Percentiles rank a stretch among this genome's conserved stretches.
Conservation (phyloP, 2,888 invertebrate genomes). For the Shargacucullia verbasci region DNA sequence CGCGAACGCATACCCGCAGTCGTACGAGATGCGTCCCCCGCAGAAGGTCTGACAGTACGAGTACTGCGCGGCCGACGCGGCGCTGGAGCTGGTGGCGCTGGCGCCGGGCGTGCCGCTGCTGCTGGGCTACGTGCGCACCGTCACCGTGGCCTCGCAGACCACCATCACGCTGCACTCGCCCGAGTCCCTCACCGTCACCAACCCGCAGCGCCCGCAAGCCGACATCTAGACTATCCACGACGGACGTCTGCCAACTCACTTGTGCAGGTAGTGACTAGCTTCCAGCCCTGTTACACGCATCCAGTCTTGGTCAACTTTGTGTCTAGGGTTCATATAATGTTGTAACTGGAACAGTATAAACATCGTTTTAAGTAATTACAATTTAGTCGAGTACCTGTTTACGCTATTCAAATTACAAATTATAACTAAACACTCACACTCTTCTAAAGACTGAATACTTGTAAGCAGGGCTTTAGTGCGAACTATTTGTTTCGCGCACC, state of each 20-base stretch:
- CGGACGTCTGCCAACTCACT: not conserved
- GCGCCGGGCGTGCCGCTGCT: slow-evolving; percentile 81
- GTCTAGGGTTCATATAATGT: too few relatives aligned
- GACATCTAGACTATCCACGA: slow-evolving; percentile 50
- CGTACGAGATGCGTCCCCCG: slow-evolving; percentile 93
- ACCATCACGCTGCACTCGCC: slow-evolving; percentile 83
- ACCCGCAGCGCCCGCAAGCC: slow-evolving; percentile 54
- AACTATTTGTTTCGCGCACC: not conserved
- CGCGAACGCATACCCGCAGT: slow-evolving; percentile 92
- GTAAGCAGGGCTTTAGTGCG: too few relatives aligned
- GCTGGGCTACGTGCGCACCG: slow-evolving; percentile 75
- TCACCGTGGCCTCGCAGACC: slow-evolving; percentile 80
- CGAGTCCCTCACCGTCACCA: slow-evolving; percentile 72
- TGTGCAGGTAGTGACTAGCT: not conserved
- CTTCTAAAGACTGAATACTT: too few relatives aligned
- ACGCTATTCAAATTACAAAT: too few relatives aligned
- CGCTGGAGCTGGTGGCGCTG: slow-evolving; percentile 77
- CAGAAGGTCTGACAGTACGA: slow-evolving; percentile 91
- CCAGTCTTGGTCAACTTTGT: too few relatives aligned
- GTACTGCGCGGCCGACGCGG: slow-evolving; percentile 63
- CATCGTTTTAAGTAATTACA: too few relatives aligned
- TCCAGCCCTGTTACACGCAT: not conserved
- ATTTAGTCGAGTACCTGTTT: too few relatives aligned
- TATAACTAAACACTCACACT: too few relatives aligned
- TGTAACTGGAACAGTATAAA: not conserved